These are phyloP conservation scores for Calameuta idolon DNA, from an alignment of 2,888 invertebrate species.

Conservation along the genomic window DNA sequence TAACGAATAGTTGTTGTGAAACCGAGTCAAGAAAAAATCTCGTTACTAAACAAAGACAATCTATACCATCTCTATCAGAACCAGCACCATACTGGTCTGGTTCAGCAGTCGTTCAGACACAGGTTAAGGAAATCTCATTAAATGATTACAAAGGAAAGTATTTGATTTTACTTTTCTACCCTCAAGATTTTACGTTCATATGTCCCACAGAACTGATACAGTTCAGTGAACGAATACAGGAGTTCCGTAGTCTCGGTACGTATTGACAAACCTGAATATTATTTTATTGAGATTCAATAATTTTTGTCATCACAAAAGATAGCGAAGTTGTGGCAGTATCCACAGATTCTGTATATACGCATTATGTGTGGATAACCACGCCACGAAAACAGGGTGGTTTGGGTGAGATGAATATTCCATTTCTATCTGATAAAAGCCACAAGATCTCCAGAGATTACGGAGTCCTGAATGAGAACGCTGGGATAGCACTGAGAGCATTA, in stretches of 20 bases:
- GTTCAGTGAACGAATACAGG: conserved; percentile 47
- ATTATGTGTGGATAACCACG: conserved; percentile 46
- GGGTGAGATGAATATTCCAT: conserved; percentile 91
- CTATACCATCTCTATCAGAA: conserved; percentile 31
- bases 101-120: conserved; percentile 37
- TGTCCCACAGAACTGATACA: conserved; percentile 52
- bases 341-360: conserved; percentile 48
- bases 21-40: background rate
- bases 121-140: conserved; percentile 38
- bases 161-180: conserved; percentile 47
- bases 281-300: background rate
- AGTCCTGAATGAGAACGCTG: conserved; percentile 87
- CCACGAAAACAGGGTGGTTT: conserved; percentile 77
- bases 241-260: conserved; percentile 42
- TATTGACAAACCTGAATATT: background rate
- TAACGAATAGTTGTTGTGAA: background rate
- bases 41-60: conserved; percentile 1
- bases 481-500: conserved; percentile 89
- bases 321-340: conserved; percentile 46
- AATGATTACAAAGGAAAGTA: conserved; percentile 43
- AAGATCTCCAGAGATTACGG: conserved; percentile 88
- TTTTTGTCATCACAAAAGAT: conserved; percentile 28
- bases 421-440: conserved; percentile 91
- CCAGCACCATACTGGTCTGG: conserved; percentile 47
- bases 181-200: conserved; percentile 45